A percentile compares a stretch with the other conserved stretches of the same genome.
phyloP scores from a whole-genome alignment of 2,113 vertebrate species.

The Herpetotheres cachinnans region DNA sequence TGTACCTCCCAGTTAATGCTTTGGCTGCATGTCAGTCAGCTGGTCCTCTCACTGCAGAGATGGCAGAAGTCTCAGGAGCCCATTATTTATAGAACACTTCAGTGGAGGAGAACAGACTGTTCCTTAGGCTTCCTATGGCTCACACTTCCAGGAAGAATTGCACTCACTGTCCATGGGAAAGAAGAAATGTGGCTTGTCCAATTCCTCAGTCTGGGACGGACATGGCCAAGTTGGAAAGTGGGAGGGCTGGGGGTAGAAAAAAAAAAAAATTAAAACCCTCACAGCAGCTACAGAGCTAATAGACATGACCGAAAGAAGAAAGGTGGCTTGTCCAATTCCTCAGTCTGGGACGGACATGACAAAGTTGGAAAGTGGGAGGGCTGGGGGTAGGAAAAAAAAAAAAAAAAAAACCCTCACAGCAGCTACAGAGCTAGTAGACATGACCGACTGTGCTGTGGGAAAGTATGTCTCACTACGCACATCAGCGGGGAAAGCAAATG shows the following conservation, averaged over 20 bases:
- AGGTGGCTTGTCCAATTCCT: neutral
- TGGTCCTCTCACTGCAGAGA: neutral
- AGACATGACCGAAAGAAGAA: neutral
- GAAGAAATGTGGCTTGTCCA: neutral
- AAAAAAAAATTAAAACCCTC: no score
- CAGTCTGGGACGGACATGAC: neutral
- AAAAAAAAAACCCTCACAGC: neutral
- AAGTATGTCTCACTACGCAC: neutral
- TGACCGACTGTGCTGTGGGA: neutral
- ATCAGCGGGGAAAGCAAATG: neutral
- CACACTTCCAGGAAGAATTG: neutral
- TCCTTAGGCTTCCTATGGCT: neutral
- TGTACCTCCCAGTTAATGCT: neutral
- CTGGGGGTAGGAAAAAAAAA: neutral
- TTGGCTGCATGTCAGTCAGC: neutral
- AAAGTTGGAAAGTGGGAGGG: neutral
- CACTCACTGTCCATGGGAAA: neutral
- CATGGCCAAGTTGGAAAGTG: fast-evolving
- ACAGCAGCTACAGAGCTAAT: neutral
- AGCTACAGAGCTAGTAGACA: neutral
- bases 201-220: neutral
- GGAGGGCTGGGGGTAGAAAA: neutral
- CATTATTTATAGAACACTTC: neutral
- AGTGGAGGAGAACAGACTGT: neutral
- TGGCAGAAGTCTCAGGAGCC: neutral